These are phyloP conservation scores for Leuciscus idus DNA, from an alignment of 2,113 vertebrate species.

Conservation along the genomic window DNA sequence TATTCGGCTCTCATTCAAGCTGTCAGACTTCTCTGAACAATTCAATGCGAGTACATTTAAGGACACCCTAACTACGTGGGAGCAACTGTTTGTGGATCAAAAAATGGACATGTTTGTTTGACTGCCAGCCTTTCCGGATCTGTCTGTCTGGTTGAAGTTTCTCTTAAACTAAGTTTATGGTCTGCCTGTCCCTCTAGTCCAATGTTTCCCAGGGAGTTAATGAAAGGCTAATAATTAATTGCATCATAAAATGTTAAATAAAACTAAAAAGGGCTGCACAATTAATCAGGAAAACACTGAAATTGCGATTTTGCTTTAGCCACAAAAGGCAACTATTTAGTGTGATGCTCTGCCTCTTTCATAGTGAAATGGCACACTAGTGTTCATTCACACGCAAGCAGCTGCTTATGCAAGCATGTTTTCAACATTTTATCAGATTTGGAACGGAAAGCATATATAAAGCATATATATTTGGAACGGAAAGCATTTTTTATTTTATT, in stretches of 20 bases:
- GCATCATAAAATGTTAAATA: neutral
- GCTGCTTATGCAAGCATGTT: too few species aligned
- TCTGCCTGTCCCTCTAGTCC: neutral
- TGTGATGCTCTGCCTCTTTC: neutral
- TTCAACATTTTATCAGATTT: neutral
- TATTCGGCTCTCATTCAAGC: constrained; percentile 38
- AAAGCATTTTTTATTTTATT: too few species aligned
- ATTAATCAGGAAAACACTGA: neutral
- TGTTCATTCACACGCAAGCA: neutral
- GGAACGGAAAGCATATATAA: neutral
- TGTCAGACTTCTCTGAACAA: constrained; percentile 43
- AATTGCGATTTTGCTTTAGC: neutral
- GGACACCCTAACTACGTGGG: constrained; percentile 32
- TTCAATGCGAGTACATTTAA: constrained; percentile 44
- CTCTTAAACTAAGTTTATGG: neutral
- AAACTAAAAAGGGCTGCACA: neutral
- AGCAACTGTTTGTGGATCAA: constrained; percentile 28
- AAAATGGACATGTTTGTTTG: constrained; percentile 1
- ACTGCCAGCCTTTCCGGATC: neutral
- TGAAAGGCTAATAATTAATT: neutral
- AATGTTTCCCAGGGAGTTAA: neutral
- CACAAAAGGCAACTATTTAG: neutral
- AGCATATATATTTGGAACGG: too few species aligned
- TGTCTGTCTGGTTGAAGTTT: neutral
- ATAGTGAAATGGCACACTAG: neutral